These are phyloP conservation scores for Heliconius hortense DNA, from an alignment of 2,888 invertebrate species.

Conservation along the genomic window DNA sequence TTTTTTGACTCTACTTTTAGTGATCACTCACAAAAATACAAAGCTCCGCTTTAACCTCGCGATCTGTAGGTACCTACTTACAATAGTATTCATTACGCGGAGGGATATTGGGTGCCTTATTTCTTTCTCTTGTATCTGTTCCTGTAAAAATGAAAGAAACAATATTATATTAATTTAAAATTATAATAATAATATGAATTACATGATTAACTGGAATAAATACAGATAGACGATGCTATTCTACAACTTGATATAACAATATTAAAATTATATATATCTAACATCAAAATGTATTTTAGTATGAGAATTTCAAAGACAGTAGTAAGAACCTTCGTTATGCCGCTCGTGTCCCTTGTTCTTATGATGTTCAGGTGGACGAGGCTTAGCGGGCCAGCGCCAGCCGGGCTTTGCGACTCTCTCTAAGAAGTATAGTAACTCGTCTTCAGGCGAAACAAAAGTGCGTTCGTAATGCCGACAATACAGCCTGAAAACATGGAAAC, in stretches of 20 bases:
- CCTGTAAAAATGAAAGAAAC: constrained; percentile 50
- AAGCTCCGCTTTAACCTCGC: too few relatives aligned
- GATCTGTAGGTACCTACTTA: constrained; percentile 56
- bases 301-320: too few relatives aligned
- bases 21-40: too few relatives aligned
- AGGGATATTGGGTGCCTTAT: constrained; percentile 66
- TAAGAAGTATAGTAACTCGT: constrained; percentile 89
- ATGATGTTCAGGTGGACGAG: constrained; percentile 86
- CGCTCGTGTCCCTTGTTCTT: constrained; percentile 76
- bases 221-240: neutral
- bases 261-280: too few relatives aligned
- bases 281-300: too few relatives aligned
- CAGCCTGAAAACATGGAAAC: constrained; percentile 77
- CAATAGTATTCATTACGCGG: constrained; percentile 79
- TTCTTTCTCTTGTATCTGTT: constrained; percentile 67
- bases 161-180: neutral
- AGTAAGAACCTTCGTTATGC: constrained; percentile 61
- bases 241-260: neutral
- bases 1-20: too few relatives aligned
- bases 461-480: constrained; percentile 88
- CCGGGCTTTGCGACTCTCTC: constrained; percentile 89
- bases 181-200: neutral
- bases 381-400: constrained; percentile 91
- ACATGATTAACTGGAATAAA: neutral
- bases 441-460: constrained; percentile 87